Evolutionary conservation across 2,797 vertebrate genomes (phyloP), one percentile per base, ranked within the genome.

Genomic region (Prionace glauca): DNA sequence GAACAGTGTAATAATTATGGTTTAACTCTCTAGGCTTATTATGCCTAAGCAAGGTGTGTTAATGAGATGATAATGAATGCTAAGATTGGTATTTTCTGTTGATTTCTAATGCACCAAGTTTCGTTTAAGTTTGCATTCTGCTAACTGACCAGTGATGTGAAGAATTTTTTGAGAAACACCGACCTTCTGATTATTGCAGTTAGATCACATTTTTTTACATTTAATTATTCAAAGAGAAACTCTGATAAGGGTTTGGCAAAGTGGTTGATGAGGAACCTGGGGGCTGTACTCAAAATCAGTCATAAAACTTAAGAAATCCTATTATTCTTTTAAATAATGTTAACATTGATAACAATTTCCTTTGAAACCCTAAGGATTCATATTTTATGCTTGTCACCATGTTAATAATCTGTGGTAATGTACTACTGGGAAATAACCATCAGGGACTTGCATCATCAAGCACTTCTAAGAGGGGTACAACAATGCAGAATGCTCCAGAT

Each of bases 381-480:
- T 74, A 12, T 32, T 94, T 56, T 56, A 94, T 94, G 69, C 62
- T 93, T 36, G 29, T 69, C 32, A 93, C 26, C n/a, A 94, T 94
- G 93, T 18, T 74, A 56, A 20, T 74, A 10, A 74, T 74, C 45
- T 32, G 29, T 94, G 72, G 12, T n/a, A 72, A 0, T 14, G 9
- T 41, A 22, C 69, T 24, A 32, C 71, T 56, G 71, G 24, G 41
- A 72, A 45, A 94, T 50, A 74, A 56, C 24, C 22, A 74, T 5
- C 0, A 67, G 16, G 14, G 26, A 9, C 69, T 72, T 94, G 0
- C 7, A 74, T 56, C 71, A 45, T 26, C 29, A 3, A 26, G 56
- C 26, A 56, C 41, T 72, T 72, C 69, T 72, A 45, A 29, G 56
- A 45, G 14, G 14, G 24, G 45, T 50, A 74, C 93, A 5, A 56